These are phyloP conservation scores for Nysson spinosus DNA, from an alignment of 2,888 invertebrate species.

Conservation along the genomic window DNA sequence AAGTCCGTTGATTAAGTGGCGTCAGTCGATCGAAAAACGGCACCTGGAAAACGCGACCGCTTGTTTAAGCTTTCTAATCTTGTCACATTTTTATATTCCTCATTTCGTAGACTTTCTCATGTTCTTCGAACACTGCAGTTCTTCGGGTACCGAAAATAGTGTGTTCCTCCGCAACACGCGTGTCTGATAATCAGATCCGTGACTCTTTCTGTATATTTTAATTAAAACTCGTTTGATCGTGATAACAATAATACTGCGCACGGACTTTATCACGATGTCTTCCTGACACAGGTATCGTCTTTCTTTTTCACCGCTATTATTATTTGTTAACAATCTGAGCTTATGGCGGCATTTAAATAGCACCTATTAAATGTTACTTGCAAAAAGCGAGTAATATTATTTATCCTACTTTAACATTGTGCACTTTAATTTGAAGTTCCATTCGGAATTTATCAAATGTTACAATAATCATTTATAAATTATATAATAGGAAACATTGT, in stretches of 20 bases:
- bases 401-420: no score
- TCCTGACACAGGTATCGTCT: conserved; percentile 9
- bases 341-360: no score
- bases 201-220: neutral
- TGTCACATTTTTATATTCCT: conserved; percentile 3
- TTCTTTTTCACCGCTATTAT: neutral
- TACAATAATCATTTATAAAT: no score
- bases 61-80: neutral
- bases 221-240: neutral
- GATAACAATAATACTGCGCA: neutral
- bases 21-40: conserved; percentile 18
- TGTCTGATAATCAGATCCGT: neutral
- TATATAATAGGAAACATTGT: no score
- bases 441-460: no score
- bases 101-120: neutral
- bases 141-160: no score
- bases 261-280: neutral
- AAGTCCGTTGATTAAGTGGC: conserved; percentile 19
- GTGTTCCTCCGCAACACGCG: no score
- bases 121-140: no score
- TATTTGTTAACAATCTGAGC: neutral
- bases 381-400: no score
- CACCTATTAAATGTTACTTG: no score
- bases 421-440: no score
- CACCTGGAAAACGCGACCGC: conserved; percentile 6